A percentile compares a stretch with the other conserved stretches of the same genome.
These are phyloP conservation scores for Lapara coniferarum DNA, from an alignment of 2,888 invertebrate species.

Conservation along the genomic window DNA sequence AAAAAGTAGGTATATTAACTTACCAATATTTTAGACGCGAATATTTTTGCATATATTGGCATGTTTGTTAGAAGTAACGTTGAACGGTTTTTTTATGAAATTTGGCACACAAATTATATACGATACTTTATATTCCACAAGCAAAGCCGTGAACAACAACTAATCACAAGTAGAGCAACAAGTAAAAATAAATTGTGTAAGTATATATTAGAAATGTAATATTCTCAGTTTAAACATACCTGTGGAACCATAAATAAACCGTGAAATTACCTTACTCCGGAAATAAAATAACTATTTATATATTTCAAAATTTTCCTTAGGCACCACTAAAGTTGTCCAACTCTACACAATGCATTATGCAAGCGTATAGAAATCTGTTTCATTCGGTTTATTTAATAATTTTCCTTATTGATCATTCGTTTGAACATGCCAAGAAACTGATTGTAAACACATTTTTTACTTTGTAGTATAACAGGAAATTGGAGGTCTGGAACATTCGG, in stretches of 20 bases:
- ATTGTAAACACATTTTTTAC: not conserved
- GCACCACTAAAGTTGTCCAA: not conserved
- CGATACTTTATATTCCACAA: too few relatives aligned
- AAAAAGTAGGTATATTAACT: too few relatives aligned
- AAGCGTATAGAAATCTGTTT: not conserved
- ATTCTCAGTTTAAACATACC: not conserved
- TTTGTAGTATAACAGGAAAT: not conserved
- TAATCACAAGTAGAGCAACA: too few relatives aligned
- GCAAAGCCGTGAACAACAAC: too few relatives aligned
- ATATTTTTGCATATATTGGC: too few relatives aligned
- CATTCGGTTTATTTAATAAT: conserved; percentile 1
- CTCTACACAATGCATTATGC: not conserved
- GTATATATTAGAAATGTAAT: too few relatives aligned
- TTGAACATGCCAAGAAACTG: conserved; percentile 1
- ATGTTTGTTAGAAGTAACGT: too few relatives aligned
- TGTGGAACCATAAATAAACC: not conserved
- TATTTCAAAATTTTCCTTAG: not conserved
- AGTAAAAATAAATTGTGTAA: too few relatives aligned
- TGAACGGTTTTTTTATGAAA: too few relatives aligned
- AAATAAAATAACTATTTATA: not conserved
- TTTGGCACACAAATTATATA: too few relatives aligned
- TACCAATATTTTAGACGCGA: too few relatives aligned
- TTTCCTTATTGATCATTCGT: conserved; percentile 15
- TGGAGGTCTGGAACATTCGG: conserved; percentile 1
- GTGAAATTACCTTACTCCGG: not conserved